These are phyloP conservation scores for Acrossocheilus wenchowensis DNA, from an alignment of 2,797 vertebrate genomes.

Conservation along the genomic window DNA sequence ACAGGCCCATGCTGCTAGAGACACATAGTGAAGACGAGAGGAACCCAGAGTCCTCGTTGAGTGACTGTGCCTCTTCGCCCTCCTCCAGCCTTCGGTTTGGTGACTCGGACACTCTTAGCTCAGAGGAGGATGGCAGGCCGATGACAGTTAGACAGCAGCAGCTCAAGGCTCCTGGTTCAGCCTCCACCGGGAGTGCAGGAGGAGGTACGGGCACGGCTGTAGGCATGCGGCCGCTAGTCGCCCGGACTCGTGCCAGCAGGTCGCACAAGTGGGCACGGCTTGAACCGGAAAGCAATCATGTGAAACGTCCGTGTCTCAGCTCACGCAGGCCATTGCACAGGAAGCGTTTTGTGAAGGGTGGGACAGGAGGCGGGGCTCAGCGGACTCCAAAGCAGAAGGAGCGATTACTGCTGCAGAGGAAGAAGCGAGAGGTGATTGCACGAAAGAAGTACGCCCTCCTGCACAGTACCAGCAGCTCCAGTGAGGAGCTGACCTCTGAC, in stretches of 20 bases:
- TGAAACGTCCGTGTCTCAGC: constrained; percentile 92
- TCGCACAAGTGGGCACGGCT: constrained; percentile 92
- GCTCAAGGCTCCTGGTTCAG: constrained; percentile 68
- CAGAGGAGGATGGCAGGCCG: constrained; percentile 87
- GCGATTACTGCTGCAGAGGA: constrained; percentile 91
- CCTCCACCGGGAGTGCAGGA: constrained; percentile 67
- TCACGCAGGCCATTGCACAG: constrained; percentile 83
- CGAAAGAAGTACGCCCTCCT: constrained; percentile 92
- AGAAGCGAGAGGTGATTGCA: constrained; percentile 93
- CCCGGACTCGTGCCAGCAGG: constrained; percentile 86
- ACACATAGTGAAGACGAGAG: constrained; percentile 89
- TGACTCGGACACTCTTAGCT: constrained; percentile 97
- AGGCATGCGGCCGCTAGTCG: constrained; percentile 62
- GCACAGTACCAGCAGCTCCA: constrained; percentile 95
- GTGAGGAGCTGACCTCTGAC: constrained; percentile 91
- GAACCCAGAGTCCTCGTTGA: constrained; percentile 92
- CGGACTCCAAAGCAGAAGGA: constrained; percentile 97
- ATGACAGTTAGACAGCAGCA: constrained; percentile 69
- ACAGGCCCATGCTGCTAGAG: constrained; percentile 84
- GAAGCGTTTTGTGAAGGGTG: constrained; percentile 91
- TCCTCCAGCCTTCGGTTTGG: constrained; percentile 96
- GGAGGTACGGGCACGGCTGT: constrained; percentile 69
- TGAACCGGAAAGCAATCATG: constrained; percentile 89
- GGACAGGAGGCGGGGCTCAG: constrained; percentile 79
- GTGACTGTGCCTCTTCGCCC: constrained; percentile 95